Evolutionary conservation across 2,888 invertebrate genomes (phyloP).

Genomic region (Himalopsyche japonica): DNA sequence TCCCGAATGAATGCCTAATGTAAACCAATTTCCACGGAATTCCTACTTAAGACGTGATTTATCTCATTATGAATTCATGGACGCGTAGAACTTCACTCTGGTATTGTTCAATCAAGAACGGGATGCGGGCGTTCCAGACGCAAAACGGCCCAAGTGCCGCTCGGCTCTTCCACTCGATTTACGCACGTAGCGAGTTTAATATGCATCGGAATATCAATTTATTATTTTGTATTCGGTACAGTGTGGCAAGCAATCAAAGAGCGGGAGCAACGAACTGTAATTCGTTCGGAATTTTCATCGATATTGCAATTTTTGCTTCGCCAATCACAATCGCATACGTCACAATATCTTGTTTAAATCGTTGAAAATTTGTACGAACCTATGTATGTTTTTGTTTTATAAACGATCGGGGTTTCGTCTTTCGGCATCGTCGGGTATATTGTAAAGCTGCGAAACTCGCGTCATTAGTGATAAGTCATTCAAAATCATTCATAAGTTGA

Average conservation of each 20-base stretch:
- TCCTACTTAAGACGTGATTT: conserved; percentile 36
- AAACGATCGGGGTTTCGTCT: too few species aligned
- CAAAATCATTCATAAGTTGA: too few species aligned
- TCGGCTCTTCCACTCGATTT: not conserved
- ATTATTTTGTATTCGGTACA: not conserved
- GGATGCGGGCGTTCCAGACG: conserved; percentile 17
- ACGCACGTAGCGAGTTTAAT: not conserved
- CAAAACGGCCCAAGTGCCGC: not conserved
- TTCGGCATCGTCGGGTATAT: too few species aligned
- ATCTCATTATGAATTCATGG: conserved; percentile 35
- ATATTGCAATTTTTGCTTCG: not conserved
- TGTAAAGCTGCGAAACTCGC: too few species aligned
- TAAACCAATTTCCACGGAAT: conserved; percentile 33
- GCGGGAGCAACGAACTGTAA: not conserved
- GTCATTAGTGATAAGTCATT: too few species aligned
- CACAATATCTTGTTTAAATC: too few species aligned
- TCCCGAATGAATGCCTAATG: conserved; percentile 23
- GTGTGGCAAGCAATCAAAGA: not conserved
- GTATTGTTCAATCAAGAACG: conserved; percentile 29
- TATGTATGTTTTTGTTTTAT: too few species aligned
- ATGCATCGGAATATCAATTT: not conserved
- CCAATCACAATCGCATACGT: too few species aligned
- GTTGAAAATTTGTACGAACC: too few species aligned
- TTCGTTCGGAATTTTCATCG: not conserved
- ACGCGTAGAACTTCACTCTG: conserved; percentile 25